Evolutionary conservation across 2,888 invertebrate genomes (phyloP), one percentile per base, ranked within the genome.

Genomic region (Mylabris sibirica): DNA sequence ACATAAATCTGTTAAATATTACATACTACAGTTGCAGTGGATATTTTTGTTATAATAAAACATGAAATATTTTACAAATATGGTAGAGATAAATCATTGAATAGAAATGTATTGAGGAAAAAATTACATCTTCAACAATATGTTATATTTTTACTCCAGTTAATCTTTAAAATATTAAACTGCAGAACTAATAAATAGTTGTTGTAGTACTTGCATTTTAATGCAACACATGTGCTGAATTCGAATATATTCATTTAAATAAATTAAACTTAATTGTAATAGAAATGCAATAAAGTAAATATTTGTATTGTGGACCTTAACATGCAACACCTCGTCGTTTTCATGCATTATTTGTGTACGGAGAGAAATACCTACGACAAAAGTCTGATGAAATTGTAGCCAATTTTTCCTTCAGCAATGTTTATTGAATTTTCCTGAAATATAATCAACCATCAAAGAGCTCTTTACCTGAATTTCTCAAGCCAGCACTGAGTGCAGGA

Each of bases 181-280:
- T 5, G n/a, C 6, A 5, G 4, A 44, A 17, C 8, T 3, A 44
- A 44, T 44, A 44, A 57, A 57, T 57, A 30, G 30, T 30, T 30
- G 3, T 57, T 57, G 22, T 57, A 24, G 57, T 24, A 57, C 20
- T 44, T 22, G 9, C 12, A 57, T 57, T 72, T 65, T 75, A 75
- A 74, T 74, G 63, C 73, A 49, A 59, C 62, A 75, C 75, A 73
- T 75, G 75, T 60, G 34, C 41, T 57, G 75, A 70, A 72, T 75
- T 68, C 65, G 61, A 65, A 73, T 65, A 65, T 66, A 60, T 68
- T 68, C 53, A 73, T 72, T 74, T 71, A 64, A 70, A 71, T 69
- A 65, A 73, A 73, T 73, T 66, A 69, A 70, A 9, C 71, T 69
- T 74, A 72, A 75, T 75, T 75, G 74, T 60, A 65, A 61, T 63